Base-by-base conservation (phyloP, 2,888 invertebrate genomes). In the Ormia ochracea region DNA sequence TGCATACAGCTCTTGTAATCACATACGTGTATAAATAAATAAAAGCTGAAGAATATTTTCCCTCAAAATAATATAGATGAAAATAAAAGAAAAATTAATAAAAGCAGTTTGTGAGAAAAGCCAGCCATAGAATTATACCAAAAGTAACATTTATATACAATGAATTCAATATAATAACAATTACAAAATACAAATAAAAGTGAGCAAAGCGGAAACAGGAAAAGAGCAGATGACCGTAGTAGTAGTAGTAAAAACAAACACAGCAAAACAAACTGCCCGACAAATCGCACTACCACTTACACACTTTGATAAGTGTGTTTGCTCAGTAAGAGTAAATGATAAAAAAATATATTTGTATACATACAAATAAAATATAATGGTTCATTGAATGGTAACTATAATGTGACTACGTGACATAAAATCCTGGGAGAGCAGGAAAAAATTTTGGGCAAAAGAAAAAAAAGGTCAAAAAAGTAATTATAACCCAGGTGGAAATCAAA, bases 171-270 rank as follows among this genome's bases (percentile, higher is more conserved):
- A 75, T 68, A 79, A 78, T 73, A 72, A 70, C 75, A 81, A 78
- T 78, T 59, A 68, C 68, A 69, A 73, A 77, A 75, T 66, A 78
- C 72, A 81, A 81, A 82, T 81, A 81, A 73, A 74, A 77, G 65
- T 70, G 68, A 68, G 61, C 28, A 81, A 78, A 74, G 70, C 73
- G 78, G 82, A 82, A 79, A 74, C 70, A 70, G 69, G 70, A 77
- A 78, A 76, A 65, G 81, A 48, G 72, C 83, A 86, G 84, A 85
- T 85, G 86, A 85, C 84, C 82, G 28, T 28, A 19, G 69, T 56
- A 82, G 28, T 28, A 19, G 69, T 56, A 65, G 31, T 63, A 65
- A 77, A 77, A 79, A 69, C 48, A 69, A 78, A 69, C 33, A 69
- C 26, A 58, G 65, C 63, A 74, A 74, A 69, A 69, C 21, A 69